These are phyloP conservation scores for Hypanus sabinus DNA, from an alignment of 2,113 vertebrate species.

Conservation along the genomic window DNA sequence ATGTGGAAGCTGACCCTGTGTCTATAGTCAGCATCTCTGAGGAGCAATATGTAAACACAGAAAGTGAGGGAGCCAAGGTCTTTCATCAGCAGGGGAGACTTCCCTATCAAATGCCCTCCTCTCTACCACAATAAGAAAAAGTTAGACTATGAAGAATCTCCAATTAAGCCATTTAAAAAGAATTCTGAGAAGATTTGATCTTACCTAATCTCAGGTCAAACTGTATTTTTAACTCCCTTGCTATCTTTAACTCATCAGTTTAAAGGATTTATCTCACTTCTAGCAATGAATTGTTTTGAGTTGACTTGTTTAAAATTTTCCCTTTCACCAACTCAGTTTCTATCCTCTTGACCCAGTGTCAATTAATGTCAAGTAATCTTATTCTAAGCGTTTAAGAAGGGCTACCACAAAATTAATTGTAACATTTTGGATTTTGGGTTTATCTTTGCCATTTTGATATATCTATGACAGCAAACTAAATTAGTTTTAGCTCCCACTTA, in stretches of 20 bases:
- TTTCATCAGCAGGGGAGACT: not conserved
- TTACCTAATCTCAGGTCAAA: not conserved
- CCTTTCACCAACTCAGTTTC: not conserved
- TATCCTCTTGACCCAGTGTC: not conserved
- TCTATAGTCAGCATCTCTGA: not conserved
- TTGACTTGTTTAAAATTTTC: not conserved
- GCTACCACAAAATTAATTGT: not conserved
- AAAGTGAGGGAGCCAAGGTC: not conserved
- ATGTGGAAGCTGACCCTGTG: slow-evolving; percentile 17
- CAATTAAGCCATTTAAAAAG: not conserved
- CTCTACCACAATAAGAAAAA: not conserved
- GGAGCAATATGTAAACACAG: slow-evolving; percentile 3
- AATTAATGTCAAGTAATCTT: not conserved
- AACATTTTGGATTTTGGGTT: not conserved
- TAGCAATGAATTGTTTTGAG: not conserved
- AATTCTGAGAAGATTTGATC: not conserved
- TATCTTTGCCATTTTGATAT: not conserved
- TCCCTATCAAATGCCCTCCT: not conserved
- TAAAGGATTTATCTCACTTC: not conserved
- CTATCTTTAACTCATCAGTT: not conserved
- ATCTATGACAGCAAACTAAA: not conserved
- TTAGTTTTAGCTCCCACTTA: not conserved
- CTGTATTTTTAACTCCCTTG: not conserved
- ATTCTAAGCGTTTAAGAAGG: not conserved
- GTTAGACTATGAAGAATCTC: not conserved